A percentile compares a stretch with the other conserved stretches of the same genome.
These are phyloP conservation scores for Eretmochelys imbricata DNA, from an alignment of 2,113 vertebrate genomes.

Conservation along the genomic window DNA sequence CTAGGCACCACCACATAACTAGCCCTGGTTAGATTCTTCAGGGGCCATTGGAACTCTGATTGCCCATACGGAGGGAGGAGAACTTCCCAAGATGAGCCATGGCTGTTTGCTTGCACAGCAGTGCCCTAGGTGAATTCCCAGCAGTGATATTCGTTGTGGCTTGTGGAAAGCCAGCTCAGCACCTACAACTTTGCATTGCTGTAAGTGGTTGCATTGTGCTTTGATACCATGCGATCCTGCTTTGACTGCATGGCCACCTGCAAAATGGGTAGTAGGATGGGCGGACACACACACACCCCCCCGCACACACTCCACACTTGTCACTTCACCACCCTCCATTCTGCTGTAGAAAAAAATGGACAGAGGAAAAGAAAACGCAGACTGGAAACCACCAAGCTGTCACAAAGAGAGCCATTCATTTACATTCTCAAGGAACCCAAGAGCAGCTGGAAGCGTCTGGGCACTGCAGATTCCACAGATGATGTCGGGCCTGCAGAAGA, in stretches of 20 bases:
- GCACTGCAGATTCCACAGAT: constrained; percentile 61
- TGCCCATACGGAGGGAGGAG: neutral
- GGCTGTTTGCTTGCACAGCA: rapidly evolving
- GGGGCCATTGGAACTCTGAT: neutral
- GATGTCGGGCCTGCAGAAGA: constrained; percentile 64
- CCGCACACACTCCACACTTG: neutral
- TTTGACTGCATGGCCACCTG: neutral
- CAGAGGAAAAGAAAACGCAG: neutral
- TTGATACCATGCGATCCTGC: rapidly evolving
- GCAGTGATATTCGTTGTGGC: neutral
- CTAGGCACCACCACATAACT: neutral
- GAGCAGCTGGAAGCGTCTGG: constrained; percentile 73
- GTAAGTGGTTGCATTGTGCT: neutral
- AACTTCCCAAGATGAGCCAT: neutral
- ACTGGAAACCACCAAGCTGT: neutral
- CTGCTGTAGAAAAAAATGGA: rapidly evolving
- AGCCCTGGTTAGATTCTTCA: neutral
- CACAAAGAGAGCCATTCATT: constrained; percentile 61
- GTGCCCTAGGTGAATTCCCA: rapidly evolving
- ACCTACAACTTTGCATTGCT: neutral
- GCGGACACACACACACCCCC: too few species aligned
- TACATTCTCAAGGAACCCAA: constrained; percentile 60
- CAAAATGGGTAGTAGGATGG: neutral
- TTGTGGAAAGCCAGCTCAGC: rapidly evolving
- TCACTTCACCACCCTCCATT: neutral